phyloP scores from a whole-genome alignment of 2,888 invertebrate species.

The Nemotelus pantherinus region DNA sequence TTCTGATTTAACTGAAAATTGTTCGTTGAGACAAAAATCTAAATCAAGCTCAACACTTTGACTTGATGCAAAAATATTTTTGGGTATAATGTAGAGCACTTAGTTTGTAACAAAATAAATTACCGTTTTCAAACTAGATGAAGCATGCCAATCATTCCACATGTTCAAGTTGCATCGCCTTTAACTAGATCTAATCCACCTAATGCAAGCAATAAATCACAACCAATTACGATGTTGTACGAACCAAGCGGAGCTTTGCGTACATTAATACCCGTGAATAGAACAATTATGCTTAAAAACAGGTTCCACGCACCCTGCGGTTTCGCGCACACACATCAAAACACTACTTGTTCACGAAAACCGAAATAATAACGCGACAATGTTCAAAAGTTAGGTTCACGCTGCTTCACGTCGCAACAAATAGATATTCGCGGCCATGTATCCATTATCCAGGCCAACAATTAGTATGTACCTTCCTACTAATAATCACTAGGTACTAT shows the following conservation, averaged over 20 bases:
- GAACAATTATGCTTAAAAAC: neutral
- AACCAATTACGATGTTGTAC: conserved; percentile 33
- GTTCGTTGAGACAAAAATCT: too few relatives aligned
- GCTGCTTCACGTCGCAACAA: neutral
- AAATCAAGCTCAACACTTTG: too few relatives aligned
- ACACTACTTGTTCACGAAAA: conserved; percentile 19
- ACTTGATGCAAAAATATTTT: too few relatives aligned
- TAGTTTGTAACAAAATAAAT: too few relatives aligned
- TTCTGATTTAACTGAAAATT: too few relatives aligned
- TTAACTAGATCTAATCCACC: conserved; percentile 42
- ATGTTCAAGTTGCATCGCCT: too few relatives aligned
- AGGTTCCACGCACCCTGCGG: conserved; percentile 28
- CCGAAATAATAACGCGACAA: neutral
- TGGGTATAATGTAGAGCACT: too few relatives aligned
- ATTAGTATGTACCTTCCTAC: neutral
- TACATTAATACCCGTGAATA: conserved; percentile 10
- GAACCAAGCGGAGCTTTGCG: neutral
- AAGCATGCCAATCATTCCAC: too few relatives aligned
- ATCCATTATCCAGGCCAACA: too few relatives aligned
- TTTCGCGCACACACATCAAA: conserved; percentile 1
- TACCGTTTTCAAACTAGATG: too few relatives aligned
- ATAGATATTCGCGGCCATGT: neutral
- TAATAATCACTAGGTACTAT: conserved; percentile 20
- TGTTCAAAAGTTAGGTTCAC: conserved; percentile 1
- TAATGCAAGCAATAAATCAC: conserved; percentile 33